phyloP scores from a whole-genome alignment of 2,113 vertebrate genomes.

The Orycteropus afer region DNA sequence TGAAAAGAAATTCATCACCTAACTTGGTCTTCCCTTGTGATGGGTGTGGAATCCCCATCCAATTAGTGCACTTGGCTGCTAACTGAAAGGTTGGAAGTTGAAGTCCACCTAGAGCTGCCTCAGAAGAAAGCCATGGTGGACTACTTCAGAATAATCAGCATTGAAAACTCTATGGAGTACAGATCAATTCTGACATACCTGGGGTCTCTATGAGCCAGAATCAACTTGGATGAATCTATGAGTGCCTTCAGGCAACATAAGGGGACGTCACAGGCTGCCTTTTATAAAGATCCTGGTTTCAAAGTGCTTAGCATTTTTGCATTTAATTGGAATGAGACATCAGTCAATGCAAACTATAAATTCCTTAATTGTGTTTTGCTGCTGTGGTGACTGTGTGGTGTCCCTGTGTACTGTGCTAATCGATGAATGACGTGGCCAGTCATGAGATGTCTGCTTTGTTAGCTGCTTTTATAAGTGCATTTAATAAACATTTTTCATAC shows the following conservation, averaged over 20 bases:
- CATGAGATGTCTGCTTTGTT: not conserved
- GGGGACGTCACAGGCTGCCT: not conserved
- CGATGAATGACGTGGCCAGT: not conserved
- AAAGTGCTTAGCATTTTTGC: not conserved
- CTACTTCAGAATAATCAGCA: not conserved
- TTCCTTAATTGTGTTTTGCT: not conserved
- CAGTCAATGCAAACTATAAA: not conserved
- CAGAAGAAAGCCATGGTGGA: not conserved
- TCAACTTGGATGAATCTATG: not conserved
- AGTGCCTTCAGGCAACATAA: not conserved
- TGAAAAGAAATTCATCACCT: fast-evolving
- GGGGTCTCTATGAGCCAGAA: not conserved
- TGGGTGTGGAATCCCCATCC: not conserved
- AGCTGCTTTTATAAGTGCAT: conserved; percentile 14
- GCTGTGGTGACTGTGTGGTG: not conserved
- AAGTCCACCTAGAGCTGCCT: not conserved
- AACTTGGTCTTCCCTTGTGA: not conserved
- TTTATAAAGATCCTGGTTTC: not conserved
- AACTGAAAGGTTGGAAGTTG: not conserved
- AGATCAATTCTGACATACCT: not conserved
- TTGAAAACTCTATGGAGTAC: too few species aligned
- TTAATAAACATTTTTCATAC: conserved; percentile 42
- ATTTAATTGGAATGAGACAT: not conserved
- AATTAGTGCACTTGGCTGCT: too few species aligned
- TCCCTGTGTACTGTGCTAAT: not conserved